Conservation (phyloP, 2,113 vertebrate species). For the Seriola quinqueradiata region DNA sequence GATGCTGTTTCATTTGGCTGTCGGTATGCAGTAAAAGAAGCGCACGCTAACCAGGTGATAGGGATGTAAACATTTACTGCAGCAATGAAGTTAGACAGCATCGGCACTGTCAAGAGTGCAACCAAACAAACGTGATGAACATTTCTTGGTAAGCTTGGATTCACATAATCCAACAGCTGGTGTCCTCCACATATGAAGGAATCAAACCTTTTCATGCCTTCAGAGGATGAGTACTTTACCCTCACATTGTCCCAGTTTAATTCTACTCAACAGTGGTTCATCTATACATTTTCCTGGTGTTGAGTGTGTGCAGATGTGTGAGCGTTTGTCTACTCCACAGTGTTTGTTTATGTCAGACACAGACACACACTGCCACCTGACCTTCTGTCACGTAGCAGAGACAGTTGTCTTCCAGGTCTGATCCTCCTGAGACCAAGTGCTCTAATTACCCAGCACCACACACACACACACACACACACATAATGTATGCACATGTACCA, state of each 20-base stretch:
- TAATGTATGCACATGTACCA: not conserved
- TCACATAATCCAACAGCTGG: no score
- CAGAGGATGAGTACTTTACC: not conserved
- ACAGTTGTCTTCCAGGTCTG: constrained; percentile 64
- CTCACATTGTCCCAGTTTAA: not conserved
- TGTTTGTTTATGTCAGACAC: constrained; percentile 64
- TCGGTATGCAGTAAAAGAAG: not conserved
- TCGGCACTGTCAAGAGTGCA: no score
- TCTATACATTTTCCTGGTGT: constrained; percentile 13
- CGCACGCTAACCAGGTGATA: not conserved
- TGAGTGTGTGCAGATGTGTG: not conserved
- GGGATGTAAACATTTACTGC: not conserved
- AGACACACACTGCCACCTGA: constrained; percentile 49
- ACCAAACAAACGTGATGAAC: not conserved
- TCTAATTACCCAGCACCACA: constrained; percentile 65
- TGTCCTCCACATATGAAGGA: no score
- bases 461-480: constrained; percentile 23
- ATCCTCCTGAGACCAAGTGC: constrained; percentile 72
- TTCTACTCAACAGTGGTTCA: not conserved
- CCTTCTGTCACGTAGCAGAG: constrained; percentile 73
- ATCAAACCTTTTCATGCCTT: not conserved
- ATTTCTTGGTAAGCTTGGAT: not conserved
- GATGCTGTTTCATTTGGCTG: not conserved
- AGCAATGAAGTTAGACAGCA: not conserved
- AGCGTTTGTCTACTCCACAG: constrained; percentile 6